A percentile compares a stretch with the other conserved stretches of the same genome.
These are phyloP conservation scores for Drosophila pallidifrons DNA, from an alignment of 1,140 invertebrate species.

Conservation along the genomic window DNA sequence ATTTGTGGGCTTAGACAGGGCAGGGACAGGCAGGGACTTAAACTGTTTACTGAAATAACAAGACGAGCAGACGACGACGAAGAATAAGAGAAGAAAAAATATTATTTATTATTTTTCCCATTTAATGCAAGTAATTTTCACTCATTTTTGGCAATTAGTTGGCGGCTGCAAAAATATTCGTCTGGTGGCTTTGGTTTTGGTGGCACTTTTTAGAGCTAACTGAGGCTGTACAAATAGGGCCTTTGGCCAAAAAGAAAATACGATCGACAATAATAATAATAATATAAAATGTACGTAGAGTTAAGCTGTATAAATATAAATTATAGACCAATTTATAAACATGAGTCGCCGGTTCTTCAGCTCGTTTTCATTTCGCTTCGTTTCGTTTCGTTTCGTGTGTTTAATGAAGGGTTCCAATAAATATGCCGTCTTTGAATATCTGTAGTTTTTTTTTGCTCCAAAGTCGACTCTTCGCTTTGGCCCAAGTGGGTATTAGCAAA, in stretches of 20 bases:
- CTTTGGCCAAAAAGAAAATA: conserved; percentile 14
- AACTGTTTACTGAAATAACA: conserved; percentile 71
- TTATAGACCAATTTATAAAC: conserved; percentile 84
- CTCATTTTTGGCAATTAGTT: conserved; percentile 74
- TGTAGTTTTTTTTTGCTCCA: conserved; percentile 22
- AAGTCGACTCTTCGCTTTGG: background rate
- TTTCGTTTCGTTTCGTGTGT: conserved; percentile 60
- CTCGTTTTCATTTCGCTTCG: conserved; percentile 8
- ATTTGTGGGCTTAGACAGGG: conserved; percentile 58
- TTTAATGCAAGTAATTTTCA: conserved; percentile 54
- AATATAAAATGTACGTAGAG: conserved; percentile 24
- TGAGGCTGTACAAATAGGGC: conserved; percentile 32
- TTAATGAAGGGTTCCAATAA: conserved; percentile 74
- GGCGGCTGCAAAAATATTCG: conserved; percentile 65
- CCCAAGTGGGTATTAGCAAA: conserved; percentile 75
- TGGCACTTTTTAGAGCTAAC: conserved; percentile 30
- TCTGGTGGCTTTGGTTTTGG: too few relatives aligned
- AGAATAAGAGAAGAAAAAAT: conserved; percentile 8
- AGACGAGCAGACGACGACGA: conserved; percentile 2
- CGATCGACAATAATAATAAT: conserved; percentile 42
- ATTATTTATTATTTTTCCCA: conserved; percentile 58
- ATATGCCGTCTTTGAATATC: conserved; percentile 49
- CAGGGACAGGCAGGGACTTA: conserved; percentile 62
- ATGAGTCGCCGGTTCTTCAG: conserved; percentile 60
- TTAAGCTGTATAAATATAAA: conserved; percentile 81